Conservation (phyloP, 2,113 vertebrate species). For the Ginglymostoma cirratum region DNA sequence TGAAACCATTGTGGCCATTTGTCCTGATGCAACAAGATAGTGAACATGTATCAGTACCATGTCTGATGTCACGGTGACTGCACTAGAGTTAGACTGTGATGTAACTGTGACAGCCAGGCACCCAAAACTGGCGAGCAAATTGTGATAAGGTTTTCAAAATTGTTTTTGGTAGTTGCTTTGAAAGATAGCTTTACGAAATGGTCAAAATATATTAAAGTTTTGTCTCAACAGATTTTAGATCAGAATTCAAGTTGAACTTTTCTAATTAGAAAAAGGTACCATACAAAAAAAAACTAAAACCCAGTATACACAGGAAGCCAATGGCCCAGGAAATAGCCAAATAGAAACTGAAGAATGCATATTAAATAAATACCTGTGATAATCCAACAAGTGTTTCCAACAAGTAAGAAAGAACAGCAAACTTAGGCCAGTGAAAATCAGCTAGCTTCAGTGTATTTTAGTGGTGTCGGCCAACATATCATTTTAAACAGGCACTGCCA, state of each 20-base stretch:
- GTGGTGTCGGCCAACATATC: not conserved
- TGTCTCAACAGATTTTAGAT: not conserved
- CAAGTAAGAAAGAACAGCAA: not conserved
- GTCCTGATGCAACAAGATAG: not conserved
- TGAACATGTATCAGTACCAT: not conserved
- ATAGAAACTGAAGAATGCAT: not conserved
- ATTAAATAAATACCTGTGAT: not conserved
- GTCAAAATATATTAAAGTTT: not conserved
- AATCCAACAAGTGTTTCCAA: not conserved
- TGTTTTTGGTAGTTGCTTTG: not conserved
- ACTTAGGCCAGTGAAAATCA: not conserved
- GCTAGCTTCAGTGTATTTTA: not conserved
- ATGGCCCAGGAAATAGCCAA: not conserved
- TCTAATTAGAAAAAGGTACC: not conserved
- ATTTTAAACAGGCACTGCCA: not conserved
- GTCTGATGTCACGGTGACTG: conserved; percentile 28
- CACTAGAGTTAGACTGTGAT: conserved; percentile 19
- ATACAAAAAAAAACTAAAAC: not conserved
- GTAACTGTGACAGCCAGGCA: not conserved
- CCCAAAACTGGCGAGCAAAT: not conserved
- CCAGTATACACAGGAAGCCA: not conserved
- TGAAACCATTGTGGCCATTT: not conserved
- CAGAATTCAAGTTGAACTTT: not conserved
- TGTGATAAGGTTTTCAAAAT: not conserved
- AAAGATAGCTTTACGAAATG: not conserved